phyloP scores from a whole-genome alignment of 1,140 invertebrate genomes.

The Mamestra configurata region DNA sequence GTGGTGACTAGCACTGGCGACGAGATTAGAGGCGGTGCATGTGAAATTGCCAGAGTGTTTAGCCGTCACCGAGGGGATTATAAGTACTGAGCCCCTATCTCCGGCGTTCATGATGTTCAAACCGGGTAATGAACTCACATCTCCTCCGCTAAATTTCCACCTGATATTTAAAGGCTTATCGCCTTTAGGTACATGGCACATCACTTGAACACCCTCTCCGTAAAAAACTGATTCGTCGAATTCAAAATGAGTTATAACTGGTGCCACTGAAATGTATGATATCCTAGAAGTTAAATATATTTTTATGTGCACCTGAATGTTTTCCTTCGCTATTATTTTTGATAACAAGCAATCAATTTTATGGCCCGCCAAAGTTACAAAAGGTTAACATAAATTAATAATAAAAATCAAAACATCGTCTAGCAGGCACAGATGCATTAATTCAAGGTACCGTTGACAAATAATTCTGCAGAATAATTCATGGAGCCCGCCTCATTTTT shows the following conservation, averaged over 20 bases:
- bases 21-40: conserved; percentile 92
- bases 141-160: conserved; percentile 89
- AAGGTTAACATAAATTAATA: conserved; percentile 54
- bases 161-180: conserved; percentile 91
- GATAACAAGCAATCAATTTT: conserved; percentile 42
- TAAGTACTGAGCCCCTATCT: conserved; percentile 87
- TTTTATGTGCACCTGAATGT: neutral
- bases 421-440: conserved; percentile 60
- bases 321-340: neutral
- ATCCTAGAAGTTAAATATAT: conserved; percentile 14
- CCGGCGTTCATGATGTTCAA: conserved; percentile 89
- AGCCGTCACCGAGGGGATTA: conserved; percentile 89
- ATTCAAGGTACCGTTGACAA: conserved; percentile 90
- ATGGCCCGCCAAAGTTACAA: conserved; percentile 86
- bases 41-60: conserved; percentile 94
- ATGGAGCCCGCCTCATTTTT: conserved; percentile 90
- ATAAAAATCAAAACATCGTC: conserved; percentile 65
- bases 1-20: conserved; percentile 91
- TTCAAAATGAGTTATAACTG: conserved; percentile 83
- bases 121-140: conserved; percentile 85
- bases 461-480: conserved; percentile 90
- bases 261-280: conserved; percentile 82
- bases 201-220: conserved; percentile 91
- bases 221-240: conserved; percentile 86
- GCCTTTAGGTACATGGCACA: conserved; percentile 91